phyloP scores from a whole-genome alignment of 2,797 vertebrate genomes.

The Spinus pinus region DNA sequence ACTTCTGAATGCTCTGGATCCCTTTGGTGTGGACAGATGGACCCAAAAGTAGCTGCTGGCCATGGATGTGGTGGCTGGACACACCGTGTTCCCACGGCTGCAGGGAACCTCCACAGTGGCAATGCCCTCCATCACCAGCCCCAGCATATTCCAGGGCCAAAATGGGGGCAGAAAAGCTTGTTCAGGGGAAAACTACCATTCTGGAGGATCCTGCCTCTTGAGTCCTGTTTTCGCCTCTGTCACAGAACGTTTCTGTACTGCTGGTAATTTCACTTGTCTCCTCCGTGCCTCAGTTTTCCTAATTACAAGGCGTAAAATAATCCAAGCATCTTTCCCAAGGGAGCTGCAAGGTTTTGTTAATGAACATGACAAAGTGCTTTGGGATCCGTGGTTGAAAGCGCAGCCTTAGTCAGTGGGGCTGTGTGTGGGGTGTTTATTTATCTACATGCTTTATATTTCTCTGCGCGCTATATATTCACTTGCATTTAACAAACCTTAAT shows the following conservation, averaged over 20 bases:
- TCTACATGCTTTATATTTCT: conserved; percentile 56
- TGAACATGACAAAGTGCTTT: conserved; percentile 63
- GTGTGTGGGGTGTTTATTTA: conserved; percentile 54
- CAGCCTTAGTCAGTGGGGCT: background rate
- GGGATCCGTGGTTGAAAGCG: conserved; percentile 48
- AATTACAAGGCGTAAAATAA: conserved; percentile 62
- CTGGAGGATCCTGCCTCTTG: background rate
- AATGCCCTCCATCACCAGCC: background rate
- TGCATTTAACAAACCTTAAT: conserved; percentile 52
- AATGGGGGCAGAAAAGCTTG: background rate
- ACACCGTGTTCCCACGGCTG: fast-evolving
- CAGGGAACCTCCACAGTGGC: fast-evolving
- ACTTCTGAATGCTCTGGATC: background rate
- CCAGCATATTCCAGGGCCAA: background rate
- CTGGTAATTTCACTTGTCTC: conserved; percentile 54
- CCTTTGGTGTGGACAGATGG: fast-evolving
- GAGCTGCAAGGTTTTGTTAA: conserved; percentile 55
- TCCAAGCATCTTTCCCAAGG: conserved; percentile 34
- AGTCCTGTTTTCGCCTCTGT: background rate
- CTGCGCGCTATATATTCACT: conserved; percentile 24
- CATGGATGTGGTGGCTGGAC: background rate
- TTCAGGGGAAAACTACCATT: background rate
- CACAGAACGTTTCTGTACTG: background rate
- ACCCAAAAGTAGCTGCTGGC: fast-evolving
- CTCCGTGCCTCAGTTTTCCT: conserved; percentile 63